Base-by-base conservation (phyloP, 2,113 vertebrate genomes). In the Hippocampus mohnikei region DNA sequence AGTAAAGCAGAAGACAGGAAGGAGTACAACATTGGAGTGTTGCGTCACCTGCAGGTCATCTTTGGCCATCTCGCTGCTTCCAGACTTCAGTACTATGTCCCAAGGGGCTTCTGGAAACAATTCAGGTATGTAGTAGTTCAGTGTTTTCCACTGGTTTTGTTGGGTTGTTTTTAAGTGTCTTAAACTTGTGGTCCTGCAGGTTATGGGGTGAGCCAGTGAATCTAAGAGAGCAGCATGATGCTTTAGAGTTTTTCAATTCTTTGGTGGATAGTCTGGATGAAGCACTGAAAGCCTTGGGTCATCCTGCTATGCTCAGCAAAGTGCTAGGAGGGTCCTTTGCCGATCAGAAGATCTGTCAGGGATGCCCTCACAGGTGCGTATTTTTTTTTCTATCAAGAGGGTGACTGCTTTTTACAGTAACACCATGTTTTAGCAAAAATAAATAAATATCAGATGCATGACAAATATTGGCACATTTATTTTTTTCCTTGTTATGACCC, bases 191-290 rank as follows among this genome's bases (percentile, higher is more conserved):
- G 13, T 10, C 5, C 12, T 68, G 52, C 82, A 99, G 97, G 90
- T 95, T 99, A 85, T 98, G 97, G 97, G 97, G 97, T 84, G 97
- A 99, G 78, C 97, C 97, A 69, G 96, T 99, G 77, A 99, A 99
- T 86, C 92, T 99, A 10, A 91, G 97, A 82, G 97, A 99, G 83
- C 97, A 99, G 77, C 97, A 99, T 3, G 97, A 99, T 81, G 97
- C 97, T 77, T 92, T 99, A 90, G 97, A 99, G 88, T 99, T 99
- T 89, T 99, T 99, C 89, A 99, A 99, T 91, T 99, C 97, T 0
- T 90, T 99, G 86, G 97, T 99, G 87, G 97, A 99, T 91, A 99
- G 97, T 93, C 91, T 99, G 92, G 97, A 99, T 81, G 97, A 99
- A 92, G 97, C 97, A 85, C 92, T 99, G 88, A 99, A 99, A 92